phyloP scores from a whole-genome alignment of 2,888 invertebrate species.

The Molorchus minor region DNA sequence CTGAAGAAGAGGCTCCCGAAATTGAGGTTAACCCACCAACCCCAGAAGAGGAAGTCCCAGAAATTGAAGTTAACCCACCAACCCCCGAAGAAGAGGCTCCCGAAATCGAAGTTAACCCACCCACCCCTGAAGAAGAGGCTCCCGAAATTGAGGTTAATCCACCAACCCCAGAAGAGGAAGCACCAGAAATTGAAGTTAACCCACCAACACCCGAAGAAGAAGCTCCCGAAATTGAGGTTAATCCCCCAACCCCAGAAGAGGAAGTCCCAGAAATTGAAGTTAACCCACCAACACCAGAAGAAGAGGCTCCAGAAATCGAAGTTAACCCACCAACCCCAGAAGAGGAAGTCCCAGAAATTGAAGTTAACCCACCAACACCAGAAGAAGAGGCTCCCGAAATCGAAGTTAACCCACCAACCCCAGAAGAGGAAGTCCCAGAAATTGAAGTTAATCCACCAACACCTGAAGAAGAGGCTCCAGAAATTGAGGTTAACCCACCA shows the following conservation, averaged over 20 bases:
- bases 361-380: slow-evolving; percentile 6
- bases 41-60: slow-evolving; percentile 11
- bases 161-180: slow-evolving; percentile 13
- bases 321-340: background rate
- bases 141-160: slow-evolving; percentile 3
- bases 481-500: background rate
- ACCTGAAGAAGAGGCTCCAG: background rate
- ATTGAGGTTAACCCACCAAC: no score
- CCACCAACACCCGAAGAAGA: slow-evolving; percentile 3
- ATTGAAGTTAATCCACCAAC: background rate
- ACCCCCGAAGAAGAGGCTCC: slow-evolving; percentile 10
- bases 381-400: slow-evolving; percentile 2
- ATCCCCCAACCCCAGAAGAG: slow-evolving; percentile 4
- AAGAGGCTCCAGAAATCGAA: slow-evolving; percentile 6
- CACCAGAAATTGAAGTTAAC: background rate
- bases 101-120: slow-evolving; percentile 13
- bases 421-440: background rate
- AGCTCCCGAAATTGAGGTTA: background rate
- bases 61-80: slow-evolving; percentile 19
- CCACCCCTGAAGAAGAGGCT: background rate
- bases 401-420: background rate
- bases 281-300: slow-evolving; percentile 4
- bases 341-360: slow-evolving; percentile 4
- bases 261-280: background rate
- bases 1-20: no score